Evolutionary conservation across 2,113 vertebrate species (phyloP).

Genomic region (Phalacrocorax brasilianus): DNA sequence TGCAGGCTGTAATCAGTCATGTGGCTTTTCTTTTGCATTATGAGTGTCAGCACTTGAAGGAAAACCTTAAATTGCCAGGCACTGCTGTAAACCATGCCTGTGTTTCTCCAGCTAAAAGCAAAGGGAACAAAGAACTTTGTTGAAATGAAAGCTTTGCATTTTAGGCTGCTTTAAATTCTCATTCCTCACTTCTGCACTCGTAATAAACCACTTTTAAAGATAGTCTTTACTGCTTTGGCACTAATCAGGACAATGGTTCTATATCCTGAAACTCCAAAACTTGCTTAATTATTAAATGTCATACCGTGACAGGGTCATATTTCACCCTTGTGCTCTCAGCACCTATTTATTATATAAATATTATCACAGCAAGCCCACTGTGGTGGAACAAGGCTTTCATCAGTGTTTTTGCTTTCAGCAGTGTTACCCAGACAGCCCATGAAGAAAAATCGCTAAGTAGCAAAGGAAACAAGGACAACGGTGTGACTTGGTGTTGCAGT

Average conservation of each 20-base stretch:
- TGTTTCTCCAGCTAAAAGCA: neutral
- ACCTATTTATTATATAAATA: neutral
- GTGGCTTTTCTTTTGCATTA: neutral
- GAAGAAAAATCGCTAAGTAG: neutral
- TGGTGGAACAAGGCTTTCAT: neutral
- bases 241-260: neutral
- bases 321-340: neutral
- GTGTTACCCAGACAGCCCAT: accelerated
- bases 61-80: neutral
- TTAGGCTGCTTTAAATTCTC: neutral
- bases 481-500: neutral
- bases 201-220: neutral
- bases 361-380: neutral
- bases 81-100: neutral
- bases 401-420: neutral
- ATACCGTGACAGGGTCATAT: neutral
- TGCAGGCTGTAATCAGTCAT: neutral
- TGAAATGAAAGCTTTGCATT: neutral
- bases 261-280: neutral
- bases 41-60: neutral
- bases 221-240: neutral
- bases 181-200: neutral
- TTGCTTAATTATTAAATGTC: neutral
- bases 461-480: neutral
- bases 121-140: neutral